Base-by-base conservation (phyloP, 2,888 invertebrate genomes). In the Hirtodrosophila histrioides region DNA sequence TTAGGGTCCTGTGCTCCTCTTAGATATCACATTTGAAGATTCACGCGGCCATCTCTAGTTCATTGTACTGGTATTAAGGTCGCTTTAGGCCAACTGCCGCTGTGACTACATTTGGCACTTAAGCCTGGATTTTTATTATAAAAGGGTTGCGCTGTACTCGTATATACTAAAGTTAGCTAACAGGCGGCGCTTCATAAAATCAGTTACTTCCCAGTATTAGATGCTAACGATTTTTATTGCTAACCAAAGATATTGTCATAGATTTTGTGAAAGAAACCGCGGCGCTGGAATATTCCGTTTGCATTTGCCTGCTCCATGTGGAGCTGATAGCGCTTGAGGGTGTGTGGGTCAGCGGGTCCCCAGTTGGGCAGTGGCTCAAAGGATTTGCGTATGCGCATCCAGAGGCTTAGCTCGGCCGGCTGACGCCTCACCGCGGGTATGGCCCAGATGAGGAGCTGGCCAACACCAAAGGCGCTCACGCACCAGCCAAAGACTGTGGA, bases 361-460 rank as follows among this genome's bases (percentile, higher is more conserved):
- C 91, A 91, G 43, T 88, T 69, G 35, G 88, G 67, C 57, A 84
- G 60, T 0, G 91, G 91, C 56, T 86, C 87, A 74, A 91, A 91
- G 33, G 91, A 86, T 49, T 81, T 77, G n/a, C 67, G 45, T 37
- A 91, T 64, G 51, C 89, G 89, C 58, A 73, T 60, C 31, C 77
- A 69, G 3, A 88, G 44, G 4, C 73, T 50, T 5, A 88, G 62
- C 10, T 69, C 73, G 4, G 69, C 64, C 3, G 88, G 77, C 10
- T 89, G 89, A 8, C 79, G 69, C 2, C 64, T 51, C 1, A 91
- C 66, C 0, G 88, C 89, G 54, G 85, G 85, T 12, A 88, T 74
- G 27, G 79, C 92, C 91, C 92, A 92, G 45, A 92, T 68, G 6
- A 93, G 70, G 3, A 94, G 92, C 78, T 93, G 93, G 0, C 93